phyloP scores from a whole-genome alignment of 2,113 vertebrate species.

The Capreolus pygargus region DNA sequence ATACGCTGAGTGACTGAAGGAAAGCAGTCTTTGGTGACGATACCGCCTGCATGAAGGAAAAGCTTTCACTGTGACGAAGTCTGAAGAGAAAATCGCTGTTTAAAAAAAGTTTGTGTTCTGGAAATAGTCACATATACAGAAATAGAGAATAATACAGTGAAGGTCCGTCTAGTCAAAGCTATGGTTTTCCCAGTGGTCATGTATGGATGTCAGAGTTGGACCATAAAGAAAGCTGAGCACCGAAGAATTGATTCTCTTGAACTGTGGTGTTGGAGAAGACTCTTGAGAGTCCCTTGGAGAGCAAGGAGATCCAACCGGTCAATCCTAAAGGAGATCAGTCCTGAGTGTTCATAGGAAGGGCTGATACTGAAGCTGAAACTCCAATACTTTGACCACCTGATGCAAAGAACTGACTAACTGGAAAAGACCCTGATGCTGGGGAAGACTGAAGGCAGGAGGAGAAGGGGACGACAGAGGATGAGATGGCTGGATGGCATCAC shows the following conservation, averaged over 20 bases:
- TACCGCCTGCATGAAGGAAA: not conserved
- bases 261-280: not conserved
- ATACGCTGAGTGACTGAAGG: not conserved
- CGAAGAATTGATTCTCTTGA: not conserved
- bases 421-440: not conserved
- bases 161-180: not conserved
- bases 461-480: not conserved
- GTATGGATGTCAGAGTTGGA: not conserved
- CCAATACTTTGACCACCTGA: not conserved
- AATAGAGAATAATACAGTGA: not conserved
- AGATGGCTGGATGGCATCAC: not conserved
- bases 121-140: not conserved
- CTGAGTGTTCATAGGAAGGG: not conserved
- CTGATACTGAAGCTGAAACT: not conserved
- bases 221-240: not conserved
- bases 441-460: not conserved
- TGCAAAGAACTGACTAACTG: not conserved
- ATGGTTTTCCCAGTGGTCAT: not conserved
- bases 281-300: not conserved
- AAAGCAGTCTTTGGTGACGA: not conserved
- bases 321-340: not conserved
- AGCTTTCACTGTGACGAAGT: not conserved
- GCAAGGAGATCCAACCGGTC: not conserved
- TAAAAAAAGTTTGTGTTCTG: not conserved
- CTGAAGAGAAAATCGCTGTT: not conserved